Evolutionary conservation across 2,888 invertebrate species (phyloP), one percentile per base, ranked within the genome.

Genomic region (Zonitis immaculata): DNA sequence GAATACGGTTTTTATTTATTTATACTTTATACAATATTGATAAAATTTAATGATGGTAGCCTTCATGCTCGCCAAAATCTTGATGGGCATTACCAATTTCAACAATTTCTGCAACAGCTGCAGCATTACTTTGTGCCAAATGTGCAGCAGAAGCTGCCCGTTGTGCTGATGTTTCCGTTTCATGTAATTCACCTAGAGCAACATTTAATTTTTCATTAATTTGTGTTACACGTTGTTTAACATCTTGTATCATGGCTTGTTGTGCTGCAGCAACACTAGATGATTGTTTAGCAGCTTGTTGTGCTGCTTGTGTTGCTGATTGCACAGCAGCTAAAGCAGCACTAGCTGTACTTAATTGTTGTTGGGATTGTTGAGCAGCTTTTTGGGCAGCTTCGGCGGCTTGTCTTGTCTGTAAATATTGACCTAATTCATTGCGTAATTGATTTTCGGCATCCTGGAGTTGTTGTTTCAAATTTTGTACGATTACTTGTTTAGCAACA

Each of bases 161-260:
- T 49, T 82, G 76, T 0, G 87, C 83, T 5, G 87, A 85, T 0
- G 80, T 71, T 66, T 85, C 83, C 0, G 87, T 87, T 1, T 85
- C 86, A 58, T 85, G 84, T 66, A 85, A 86, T 70, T 87, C 87
- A 55, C 85, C 74, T 25, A 84, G 80, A 43, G 86, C 84, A 1
- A 81, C 80, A 52, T 80, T 79, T 12, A 87, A 77, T 62, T 86
- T 85, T 12, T 84, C 82, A 52, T 82, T 81, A n/a, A 85, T 75
- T 1, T 84, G 77, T 56, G 82, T 79, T 12, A 85, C 75, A 16
- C 85, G 73, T 59, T 83, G 82, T 49, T 86, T 79, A 0, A 87
- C 85, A 9, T 84, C 83, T 4, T 85, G 83, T 1, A 87, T 82
- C 87, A 87, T 87, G 35, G 83, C 82, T 6, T 85, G 86, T 64